These are phyloP conservation scores for Poeciliopsis occidentalis DNA, from an alignment of 2,113 vertebrate species.

Conservation along the genomic window DNA sequence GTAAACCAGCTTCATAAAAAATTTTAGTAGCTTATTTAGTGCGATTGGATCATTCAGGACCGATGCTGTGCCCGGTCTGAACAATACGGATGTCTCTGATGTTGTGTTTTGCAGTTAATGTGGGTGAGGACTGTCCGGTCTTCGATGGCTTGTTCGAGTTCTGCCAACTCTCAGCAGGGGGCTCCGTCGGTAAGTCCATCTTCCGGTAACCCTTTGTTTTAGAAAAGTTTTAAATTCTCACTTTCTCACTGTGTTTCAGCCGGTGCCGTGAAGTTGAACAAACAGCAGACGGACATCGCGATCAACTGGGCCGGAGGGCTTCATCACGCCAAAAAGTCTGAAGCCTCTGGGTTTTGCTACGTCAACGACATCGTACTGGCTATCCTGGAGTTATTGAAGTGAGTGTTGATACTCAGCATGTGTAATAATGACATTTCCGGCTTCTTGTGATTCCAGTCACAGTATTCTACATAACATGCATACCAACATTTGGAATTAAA, in stretches of 20 bases:
- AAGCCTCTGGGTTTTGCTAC: slow-evolving; percentile 98
- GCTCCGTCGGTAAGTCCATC: slow-evolving; percentile 90
- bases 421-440: neutral
- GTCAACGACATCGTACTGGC: slow-evolving; percentile 98
- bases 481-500: neutral
- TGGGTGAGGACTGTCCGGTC: slow-evolving; percentile 97
- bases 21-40: no score
- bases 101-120: slow-evolving; percentile 86
- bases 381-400: slow-evolving; percentile 97
- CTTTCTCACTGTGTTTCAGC: slow-evolving; percentile 74
- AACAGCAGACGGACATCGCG: slow-evolving; percentile 98
- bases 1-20: neutral
- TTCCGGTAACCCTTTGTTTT: neutral
- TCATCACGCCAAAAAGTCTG: slow-evolving; percentile 98
- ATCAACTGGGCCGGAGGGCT: slow-evolving; percentile 98
- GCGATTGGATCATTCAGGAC: neutral
- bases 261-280: slow-evolving; percentile 98
- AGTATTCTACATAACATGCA: neutral
- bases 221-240: slow-evolving; percentile 21
- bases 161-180: slow-evolving; percentile 96
- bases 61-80: neutral
- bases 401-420: slow-evolving; percentile 41
- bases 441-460: neutral
- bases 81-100: neutral
- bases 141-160: slow-evolving; percentile 99